Base-by-base conservation (phyloP, 2,113 vertebrate genomes). In the Henicopernis longicauda region DNA sequence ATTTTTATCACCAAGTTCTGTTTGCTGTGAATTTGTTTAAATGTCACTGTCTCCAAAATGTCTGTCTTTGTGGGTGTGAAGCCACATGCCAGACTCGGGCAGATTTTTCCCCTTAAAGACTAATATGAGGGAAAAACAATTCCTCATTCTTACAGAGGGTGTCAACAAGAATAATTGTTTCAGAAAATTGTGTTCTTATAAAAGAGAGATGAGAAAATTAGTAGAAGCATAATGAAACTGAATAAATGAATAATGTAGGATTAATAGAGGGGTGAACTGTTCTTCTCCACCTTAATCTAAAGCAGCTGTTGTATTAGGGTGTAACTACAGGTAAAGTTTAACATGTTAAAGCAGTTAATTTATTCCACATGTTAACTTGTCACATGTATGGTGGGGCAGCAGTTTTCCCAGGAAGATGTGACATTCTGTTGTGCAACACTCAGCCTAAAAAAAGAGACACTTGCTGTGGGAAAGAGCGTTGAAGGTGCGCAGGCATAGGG, bases 401-500 rank as follows among this genome's bases (percentile, higher is more conserved):
- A 66, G 70, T 18, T 78, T 9, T 1, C 44, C 49, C 34, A 13
- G 77, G 20, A 18, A 34, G 59, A 18, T 4, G 0, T 0, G 0
- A 9, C 16, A 10, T n/a, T 42, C 32, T 18, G 3, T 36, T 89
- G n/a, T 32, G n/a, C n/a, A 40, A 4, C 25, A 10, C n/a, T 34
- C 2, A 1, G 44, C 34, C 55, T 58, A 14, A 22, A 31, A 38
- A 38, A 47, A n/a, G 22, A 23, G 32, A 1, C 5, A 0, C 11
- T 13, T 42, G 42, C 27, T 70, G 25, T 2, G 50, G 59, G 78
- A 62, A 26, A 8, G 61, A 49, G n/a, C 6, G 2, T 0, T 32
- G 72, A 25, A 3, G 16, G 3, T 0, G 0, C 2, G 34, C 7
- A 2, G 2, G 4, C 3, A 23, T 1, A 19, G 0, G 4, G 49